Conservation (phyloP, 2,797 vertebrate species). For the Podarcis siculus region DNA sequence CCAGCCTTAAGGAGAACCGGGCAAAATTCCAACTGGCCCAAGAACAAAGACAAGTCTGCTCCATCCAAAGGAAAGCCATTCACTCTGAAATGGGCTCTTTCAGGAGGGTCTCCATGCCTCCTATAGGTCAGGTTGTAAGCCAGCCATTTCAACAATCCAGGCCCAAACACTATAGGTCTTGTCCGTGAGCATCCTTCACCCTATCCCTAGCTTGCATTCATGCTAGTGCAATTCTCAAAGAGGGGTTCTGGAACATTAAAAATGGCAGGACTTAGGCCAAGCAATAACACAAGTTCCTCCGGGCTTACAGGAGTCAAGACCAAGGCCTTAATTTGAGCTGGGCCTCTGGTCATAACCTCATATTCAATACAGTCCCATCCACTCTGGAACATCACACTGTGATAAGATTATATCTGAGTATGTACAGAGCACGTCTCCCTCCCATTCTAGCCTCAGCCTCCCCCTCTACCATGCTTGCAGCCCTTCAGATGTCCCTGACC, state of each 20-base stretch:
- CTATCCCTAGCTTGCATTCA: neutral
- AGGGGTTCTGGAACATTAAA: neutral
- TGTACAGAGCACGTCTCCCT: neutral
- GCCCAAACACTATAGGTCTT: neutral
- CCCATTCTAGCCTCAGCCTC: neutral
- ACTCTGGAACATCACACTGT: neutral
- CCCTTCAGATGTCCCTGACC: neutral
- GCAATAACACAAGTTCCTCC: neutral
- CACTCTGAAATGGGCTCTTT: neutral
- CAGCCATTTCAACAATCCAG: neutral
- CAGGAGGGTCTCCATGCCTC: neutral
- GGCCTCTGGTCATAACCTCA: neutral
- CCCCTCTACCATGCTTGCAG: neutral
- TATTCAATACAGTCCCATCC: neutral
- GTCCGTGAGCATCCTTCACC: neutral
- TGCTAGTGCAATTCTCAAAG: neutral
- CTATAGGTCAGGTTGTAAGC: neutral
- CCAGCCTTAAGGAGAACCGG: neutral
- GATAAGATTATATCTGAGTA: neutral
- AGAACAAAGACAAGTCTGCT: neutral
- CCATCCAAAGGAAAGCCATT: neutral
- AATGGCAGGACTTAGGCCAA: neutral
- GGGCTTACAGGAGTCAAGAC: neutral
- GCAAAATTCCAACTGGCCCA: neutral
- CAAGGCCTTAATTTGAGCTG: neutral